Conservation (phyloP, 2,113 vertebrate species). For the Carlito syrichta region DNA sequence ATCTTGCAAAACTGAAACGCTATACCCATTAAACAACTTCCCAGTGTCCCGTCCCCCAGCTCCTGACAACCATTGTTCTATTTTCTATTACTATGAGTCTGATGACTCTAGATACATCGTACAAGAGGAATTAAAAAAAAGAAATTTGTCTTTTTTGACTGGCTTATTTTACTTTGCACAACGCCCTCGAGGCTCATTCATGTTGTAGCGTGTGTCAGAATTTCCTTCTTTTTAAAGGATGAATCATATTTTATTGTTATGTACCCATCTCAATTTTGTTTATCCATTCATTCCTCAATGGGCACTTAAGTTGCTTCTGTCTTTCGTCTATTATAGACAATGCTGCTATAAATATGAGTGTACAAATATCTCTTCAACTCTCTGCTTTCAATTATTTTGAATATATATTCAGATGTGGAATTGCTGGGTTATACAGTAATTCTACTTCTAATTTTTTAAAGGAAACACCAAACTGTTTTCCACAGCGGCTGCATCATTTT, state of each 20-base stretch:
- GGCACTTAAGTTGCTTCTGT: neutral
- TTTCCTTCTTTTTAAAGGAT: neutral
- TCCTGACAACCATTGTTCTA: neutral
- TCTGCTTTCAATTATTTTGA: neutral
- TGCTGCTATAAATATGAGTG: neutral
- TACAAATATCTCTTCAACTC: neutral
- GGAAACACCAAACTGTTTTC: neutral
- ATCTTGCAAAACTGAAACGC: conserved; percentile 30
- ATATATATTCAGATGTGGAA: neutral
- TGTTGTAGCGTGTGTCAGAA: neutral
- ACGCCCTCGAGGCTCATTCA: neutral
- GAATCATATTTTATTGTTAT: neutral
- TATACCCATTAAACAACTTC: neutral
- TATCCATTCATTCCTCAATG: neutral
- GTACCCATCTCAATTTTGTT: neutral
- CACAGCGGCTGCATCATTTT: neutral
- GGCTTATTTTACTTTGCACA: neutral
- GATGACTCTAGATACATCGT: neutral
- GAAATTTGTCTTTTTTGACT: neutral
- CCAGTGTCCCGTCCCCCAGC: neutral
- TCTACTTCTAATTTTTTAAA: neutral
- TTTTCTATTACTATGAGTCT: neutral
- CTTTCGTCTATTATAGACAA: neutral
- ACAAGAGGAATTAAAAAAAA: neutral
- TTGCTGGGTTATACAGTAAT: neutral